These are phyloP conservation scores for Eupithecia subfuscata DNA, from an alignment of 2,888 invertebrate species.

Conservation along the genomic window DNA sequence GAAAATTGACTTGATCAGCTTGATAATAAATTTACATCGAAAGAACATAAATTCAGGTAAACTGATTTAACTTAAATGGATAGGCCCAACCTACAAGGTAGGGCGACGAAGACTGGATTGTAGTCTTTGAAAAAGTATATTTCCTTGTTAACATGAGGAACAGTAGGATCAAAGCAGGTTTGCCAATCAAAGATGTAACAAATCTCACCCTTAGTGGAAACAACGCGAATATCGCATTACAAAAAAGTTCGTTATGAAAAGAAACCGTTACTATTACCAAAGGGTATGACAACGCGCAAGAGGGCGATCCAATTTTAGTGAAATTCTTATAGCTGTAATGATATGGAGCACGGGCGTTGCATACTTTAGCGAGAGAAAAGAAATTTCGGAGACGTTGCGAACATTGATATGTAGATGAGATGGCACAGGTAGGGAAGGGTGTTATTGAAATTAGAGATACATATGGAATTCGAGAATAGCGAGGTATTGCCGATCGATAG, in stretches of 20 bases:
- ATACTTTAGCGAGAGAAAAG: conserved; percentile 79
- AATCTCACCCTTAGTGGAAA: conserved; percentile 79
- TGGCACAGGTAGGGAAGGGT: conserved; percentile 78
- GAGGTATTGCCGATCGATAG: conserved; percentile 63
- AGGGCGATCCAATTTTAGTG: conserved; percentile 81
- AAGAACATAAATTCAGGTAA: conserved; percentile 4
- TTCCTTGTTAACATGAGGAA: conserved; percentile 61
- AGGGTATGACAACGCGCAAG: conserved; percentile 78
- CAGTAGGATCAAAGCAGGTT: conserved; percentile 68
- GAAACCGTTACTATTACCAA: conserved; percentile 81
- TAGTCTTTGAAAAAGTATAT: conserved; percentile 45
- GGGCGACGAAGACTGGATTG: neutral
- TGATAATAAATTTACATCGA: conserved; percentile 37
- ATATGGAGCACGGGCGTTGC: conserved; percentile 82
- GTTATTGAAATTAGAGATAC: conserved; percentile 83
- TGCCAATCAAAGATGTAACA: conserved; percentile 70
- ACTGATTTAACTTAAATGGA: neutral
- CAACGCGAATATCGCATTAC: conserved; percentile 80
- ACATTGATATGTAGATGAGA: conserved; percentile 83
- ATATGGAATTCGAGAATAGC: conserved; percentile 73
- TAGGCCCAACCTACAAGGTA: neutral
- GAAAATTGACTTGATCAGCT: conserved; percentile 53
- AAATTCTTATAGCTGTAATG: conserved; percentile 77
- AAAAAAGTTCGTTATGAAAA: conserved; percentile 82
- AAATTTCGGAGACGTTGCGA: conserved; percentile 76